Evolutionary conservation across 1,140 invertebrate genomes (phyloP), one percentile per base, ranked within the genome.

Genomic region (Procambarus clarkii): DNA sequence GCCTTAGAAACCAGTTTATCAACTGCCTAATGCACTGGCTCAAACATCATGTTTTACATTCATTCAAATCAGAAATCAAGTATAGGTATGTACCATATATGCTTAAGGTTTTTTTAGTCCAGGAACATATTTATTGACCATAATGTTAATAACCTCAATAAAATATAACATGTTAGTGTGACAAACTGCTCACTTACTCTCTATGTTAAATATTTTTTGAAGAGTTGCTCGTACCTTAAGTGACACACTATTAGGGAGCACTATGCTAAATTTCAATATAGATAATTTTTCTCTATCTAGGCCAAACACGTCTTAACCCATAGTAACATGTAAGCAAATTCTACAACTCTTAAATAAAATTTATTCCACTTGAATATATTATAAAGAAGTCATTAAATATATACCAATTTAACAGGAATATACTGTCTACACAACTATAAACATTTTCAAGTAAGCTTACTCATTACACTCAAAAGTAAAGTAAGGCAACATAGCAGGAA

Each of bases 191-290:
- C 48, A 60, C 54, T 87, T 87, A 78, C 85, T 48, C 85, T 78
- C 77, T 58, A 87, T 74, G 54, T 74, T 87, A 87, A 45, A 58
- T 58, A 78, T 24, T 74, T 46, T 86, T 76, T 21, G 15, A 74
- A 87, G 50, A 54, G 74, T 87, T 74, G 69, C 69, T 74, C 69
- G 34, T 74, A 74, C 60, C 60, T 64, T 64, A 64, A 64, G 60
- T 64, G 74, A 86, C 69, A 87, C 34, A 87, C 74, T 58, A 77
- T 87, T 34, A 87, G 85, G 85, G 76, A 87, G 85, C 85, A 60
- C 85, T 87, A 87, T 34, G 45, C 85, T 87, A 87, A 87, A 58
- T 77, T 87, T 87, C 77, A 87, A 77, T 79, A 77, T 60, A 79
- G 50, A 58, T 79, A 60, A 76, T 86, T 86, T 74, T 79, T 54